Evolutionary conservation across 1,140 invertebrate genomes (phyloP).

Genomic region (Tribolium castaneum): DNA sequence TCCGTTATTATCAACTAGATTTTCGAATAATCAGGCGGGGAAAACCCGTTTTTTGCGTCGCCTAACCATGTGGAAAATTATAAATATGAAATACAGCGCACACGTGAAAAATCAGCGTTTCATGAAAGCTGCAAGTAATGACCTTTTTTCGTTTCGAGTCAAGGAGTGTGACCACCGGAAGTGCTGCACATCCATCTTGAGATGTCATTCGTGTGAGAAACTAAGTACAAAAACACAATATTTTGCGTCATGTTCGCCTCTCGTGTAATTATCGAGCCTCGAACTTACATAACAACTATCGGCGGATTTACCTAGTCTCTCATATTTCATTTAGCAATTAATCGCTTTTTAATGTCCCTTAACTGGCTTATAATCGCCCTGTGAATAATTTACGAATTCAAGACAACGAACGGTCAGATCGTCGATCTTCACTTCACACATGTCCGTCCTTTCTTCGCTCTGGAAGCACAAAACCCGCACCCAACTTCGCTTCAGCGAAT

Average conservation of each 20-base stretch:
- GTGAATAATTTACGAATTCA: background rate
- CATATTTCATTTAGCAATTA: conserved; percentile 1
- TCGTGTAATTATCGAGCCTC: conserved; percentile 49
- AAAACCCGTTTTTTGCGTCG: conserved; percentile 3
- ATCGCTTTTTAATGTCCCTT: conserved; percentile 6
- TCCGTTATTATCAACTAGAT: background rate
- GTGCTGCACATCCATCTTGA: conserved; percentile 61
- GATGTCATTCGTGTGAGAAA: conserved; percentile 63
- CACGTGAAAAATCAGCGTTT: background rate
- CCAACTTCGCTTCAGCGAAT: conserved; percentile 39
- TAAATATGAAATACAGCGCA: background rate
- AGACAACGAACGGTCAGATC: conserved; percentile 25
- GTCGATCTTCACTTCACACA: conserved; percentile 31
- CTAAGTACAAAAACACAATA: conserved; percentile 58
- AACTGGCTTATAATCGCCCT: background rate
- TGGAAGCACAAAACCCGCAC: conserved; percentile 34
- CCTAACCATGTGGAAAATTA: conserved; percentile 12
- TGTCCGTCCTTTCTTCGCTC: background rate
- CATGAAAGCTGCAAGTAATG: conserved; percentile 45
- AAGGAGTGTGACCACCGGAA: conserved; percentile 62
- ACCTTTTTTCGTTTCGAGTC: conserved; percentile 56
- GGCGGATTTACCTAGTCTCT: background rate
- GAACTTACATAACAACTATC: conserved; percentile 45
- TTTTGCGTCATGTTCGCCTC: conserved; percentile 44
- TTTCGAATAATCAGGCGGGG: background rate